Conservation (phyloP, 2,113 vertebrate genomes). For the Puma concolor region DNA sequence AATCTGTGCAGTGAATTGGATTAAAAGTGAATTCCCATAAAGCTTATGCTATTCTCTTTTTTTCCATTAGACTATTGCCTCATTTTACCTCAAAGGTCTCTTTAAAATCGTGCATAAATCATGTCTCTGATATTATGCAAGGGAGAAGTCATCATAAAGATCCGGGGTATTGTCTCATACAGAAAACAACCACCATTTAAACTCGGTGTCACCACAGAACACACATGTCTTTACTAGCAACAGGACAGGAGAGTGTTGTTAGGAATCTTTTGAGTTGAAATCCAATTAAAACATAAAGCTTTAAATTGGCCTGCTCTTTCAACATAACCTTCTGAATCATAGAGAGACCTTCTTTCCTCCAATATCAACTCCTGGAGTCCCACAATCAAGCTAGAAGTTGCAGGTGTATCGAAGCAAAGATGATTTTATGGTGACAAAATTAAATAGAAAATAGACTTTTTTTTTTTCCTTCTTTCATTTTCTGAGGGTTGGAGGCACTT, state of each 20-base stretch:
- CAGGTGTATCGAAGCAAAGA: neutral
- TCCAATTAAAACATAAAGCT: neutral
- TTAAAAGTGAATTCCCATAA: neutral
- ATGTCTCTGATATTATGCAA: neutral
- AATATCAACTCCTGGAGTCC: neutral
- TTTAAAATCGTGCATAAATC: neutral
- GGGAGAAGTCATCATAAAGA: neutral
- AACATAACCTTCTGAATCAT: neutral
- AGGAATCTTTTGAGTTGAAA: neutral
- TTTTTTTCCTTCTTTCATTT: neutral
- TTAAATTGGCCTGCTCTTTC: neutral
- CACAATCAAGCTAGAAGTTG: neutral
- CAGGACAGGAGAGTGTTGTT: neutral
- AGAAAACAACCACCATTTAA: neutral
- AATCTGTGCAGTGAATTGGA: neutral
- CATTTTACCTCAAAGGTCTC: neutral
- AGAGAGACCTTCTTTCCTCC: neutral
- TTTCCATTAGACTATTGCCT: neutral
- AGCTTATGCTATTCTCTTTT: neutral
- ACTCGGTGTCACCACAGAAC: neutral
- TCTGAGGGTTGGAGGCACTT: neutral
- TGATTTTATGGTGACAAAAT: neutral
- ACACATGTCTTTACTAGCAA: neutral
- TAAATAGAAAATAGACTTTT: neutral
- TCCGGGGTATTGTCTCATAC: neutral